Evolutionary conservation across 2,113 vertebrate genomes (phyloP).

Genomic region (Siniperca chuatsi): DNA sequence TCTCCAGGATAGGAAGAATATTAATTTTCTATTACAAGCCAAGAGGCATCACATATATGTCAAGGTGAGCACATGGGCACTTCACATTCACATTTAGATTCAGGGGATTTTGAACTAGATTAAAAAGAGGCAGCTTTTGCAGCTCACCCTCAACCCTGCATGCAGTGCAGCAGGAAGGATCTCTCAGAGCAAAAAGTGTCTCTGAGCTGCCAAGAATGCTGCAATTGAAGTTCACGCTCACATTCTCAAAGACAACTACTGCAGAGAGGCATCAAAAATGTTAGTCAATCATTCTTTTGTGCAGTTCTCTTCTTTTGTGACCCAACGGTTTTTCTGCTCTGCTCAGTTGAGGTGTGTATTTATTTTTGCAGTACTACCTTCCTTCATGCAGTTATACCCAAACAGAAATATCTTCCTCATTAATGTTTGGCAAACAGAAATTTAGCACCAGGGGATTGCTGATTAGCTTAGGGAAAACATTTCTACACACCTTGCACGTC

Average conservation of each 20-base stretch:
- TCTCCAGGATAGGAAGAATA: conserved; percentile 14
- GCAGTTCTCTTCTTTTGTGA: background rate
- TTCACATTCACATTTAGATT: conserved; percentile 30
- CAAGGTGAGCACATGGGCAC: conserved; percentile 30
- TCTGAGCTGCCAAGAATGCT: conserved; percentile 31
- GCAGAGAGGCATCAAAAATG: background rate
- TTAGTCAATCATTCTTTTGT: conserved; percentile 44
- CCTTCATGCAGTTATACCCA: background rate
- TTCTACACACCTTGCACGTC: background rate
- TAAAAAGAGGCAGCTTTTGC: conserved; percentile 17
- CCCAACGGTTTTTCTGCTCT: background rate
- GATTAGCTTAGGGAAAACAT: conserved; percentile 15
- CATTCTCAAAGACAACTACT: conserved; percentile 20
- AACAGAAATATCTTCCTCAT: background rate
- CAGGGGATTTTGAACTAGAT: conserved; percentile 16
- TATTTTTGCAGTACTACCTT: background rate
- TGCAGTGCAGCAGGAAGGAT: conserved; percentile 10
- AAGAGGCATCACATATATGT: conserved; percentile 27
- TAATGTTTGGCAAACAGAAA: conserved; percentile 11
- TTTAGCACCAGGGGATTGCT: background rate
- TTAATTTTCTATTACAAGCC: conserved; percentile 28
- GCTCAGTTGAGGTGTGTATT: background rate
- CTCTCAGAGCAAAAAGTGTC: background rate
- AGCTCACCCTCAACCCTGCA: background rate
- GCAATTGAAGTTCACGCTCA: conserved; percentile 19